These are phyloP conservation scores for Puffinus mauretanicus DNA, from an alignment of 2,113 vertebrate genomes.

Conservation along the genomic window DNA sequence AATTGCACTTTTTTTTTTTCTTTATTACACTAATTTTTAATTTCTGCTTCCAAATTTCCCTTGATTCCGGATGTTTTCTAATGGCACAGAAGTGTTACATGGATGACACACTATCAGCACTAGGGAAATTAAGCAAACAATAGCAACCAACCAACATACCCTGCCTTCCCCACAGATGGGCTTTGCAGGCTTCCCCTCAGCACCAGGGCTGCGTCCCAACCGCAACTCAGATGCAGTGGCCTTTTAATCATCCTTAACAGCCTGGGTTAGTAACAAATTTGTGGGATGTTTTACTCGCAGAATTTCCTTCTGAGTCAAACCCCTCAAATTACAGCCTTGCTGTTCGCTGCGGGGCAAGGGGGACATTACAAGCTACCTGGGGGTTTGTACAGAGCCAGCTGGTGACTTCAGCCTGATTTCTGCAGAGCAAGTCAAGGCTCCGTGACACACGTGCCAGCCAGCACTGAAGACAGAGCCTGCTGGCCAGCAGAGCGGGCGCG, in stretches of 20 bases:
- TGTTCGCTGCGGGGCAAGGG: background rate
- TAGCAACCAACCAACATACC: too few species aligned
- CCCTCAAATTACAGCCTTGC: background rate
- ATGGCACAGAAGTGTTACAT: background rate
- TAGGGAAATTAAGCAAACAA: background rate
- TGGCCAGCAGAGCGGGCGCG: background rate
- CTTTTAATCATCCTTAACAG: background rate
- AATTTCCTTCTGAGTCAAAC: background rate
- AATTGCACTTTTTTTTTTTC: background rate
- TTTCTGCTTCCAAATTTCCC: background rate
- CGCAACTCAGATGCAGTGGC: background rate
- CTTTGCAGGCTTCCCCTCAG: background rate
- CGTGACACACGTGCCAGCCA: fast-evolving
- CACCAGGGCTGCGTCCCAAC: background rate
- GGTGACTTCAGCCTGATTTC: background rate
- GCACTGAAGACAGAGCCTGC: background rate
- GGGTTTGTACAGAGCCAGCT: background rate
- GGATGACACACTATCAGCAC: fast-evolving
- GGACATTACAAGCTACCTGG: background rate
- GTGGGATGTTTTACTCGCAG: background rate
- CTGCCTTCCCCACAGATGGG: fast-evolving
- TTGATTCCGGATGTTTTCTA: background rate
- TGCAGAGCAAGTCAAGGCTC: fast-evolving
- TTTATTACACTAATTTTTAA: background rate
- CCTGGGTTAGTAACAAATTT: background rate